Evolutionary conservation across 1,140 invertebrate genomes (phyloP), one percentile per base, ranked within the genome.

Genomic region (Tetramorium simillimum): DNA sequence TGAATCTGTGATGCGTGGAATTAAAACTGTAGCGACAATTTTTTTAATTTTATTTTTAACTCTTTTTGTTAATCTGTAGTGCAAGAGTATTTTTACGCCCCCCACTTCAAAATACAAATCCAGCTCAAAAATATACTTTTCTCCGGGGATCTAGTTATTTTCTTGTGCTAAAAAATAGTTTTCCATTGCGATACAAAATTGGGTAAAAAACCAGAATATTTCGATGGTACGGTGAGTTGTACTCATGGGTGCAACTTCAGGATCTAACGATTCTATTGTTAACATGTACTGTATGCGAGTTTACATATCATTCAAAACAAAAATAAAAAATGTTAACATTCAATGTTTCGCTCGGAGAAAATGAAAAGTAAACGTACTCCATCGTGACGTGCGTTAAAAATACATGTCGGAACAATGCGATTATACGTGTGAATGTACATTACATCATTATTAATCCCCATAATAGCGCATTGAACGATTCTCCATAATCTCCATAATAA

Each of bases 251-350:
- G 18, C 67, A 33, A 58, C 51, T 82, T 82, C 69, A 37, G 53
- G 14, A 5, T 80, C 60, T 37, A 63, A 58, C 40, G 53, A 46
- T 73, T 73, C 53, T 73, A 37, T 82, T 72, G 65, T 60, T 73
- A 33, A 60, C 24, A 82, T 73, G 46, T n/a, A 28, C 16, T 18
- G 28, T 33, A 51, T 28, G 12, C 16, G 51, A 72, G 40, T 82
- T 70, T 60, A 82, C 24, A 37, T 70, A 46, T 46, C n/a, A 72
- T 72, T 46, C 37, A 43, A 69, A 67, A 53, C 46, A 53, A 53
- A 80, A 82, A 73, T 56, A 53, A 81, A 69, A 81, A 16, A 43
- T 49, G 24, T 78, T 51, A 72, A 82, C 80, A 60, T 73, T 33
- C 24, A 33, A n/a, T 82, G 21, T 56, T 70, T 70, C 24, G 2